Conservation (phyloP, 2,797 vertebrate species). For the Lepilemur ruficaudatus region DNA sequence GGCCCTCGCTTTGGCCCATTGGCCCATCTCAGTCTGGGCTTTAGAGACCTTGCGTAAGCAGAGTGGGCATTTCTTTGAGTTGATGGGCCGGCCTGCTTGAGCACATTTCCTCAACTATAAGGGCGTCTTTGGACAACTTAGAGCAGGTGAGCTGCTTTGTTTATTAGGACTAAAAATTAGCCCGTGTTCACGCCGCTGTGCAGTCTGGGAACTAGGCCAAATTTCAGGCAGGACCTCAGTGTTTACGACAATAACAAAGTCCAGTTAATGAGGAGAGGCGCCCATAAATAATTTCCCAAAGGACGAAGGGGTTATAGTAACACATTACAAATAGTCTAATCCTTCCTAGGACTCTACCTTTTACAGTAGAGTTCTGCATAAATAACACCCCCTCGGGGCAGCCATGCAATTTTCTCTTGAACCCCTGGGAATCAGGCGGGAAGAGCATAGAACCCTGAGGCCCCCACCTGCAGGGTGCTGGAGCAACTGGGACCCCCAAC, state of each 20-base stretch:
- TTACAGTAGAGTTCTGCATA: background rate
- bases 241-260: slow-evolving; percentile 57
- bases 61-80: background rate
- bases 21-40: background rate
- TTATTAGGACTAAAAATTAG: slow-evolving; percentile 46
- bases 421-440: background rate
- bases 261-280: slow-evolving; percentile 44
- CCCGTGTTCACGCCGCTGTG: background rate
- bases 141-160: background rate
- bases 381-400: slow-evolving; percentile 26
- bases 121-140: background rate
- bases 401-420: background rate
- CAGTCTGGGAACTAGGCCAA: slow-evolving; percentile 43
- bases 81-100: background rate
- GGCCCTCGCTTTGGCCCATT: background rate
- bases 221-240: slow-evolving; percentile 43
- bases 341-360: background rate
- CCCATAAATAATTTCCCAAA: slow-evolving; percentile 40
- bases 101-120: background rate
- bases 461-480: background rate
- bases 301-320: background rate
- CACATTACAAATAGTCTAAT: background rate
- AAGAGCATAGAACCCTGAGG: background rate
- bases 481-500: background rate
- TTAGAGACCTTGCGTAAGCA: background rate